Evolutionary conservation across 2,888 invertebrate species (phyloP), one percentile per base, ranked within the genome.

Genomic region (Embidobia sp.): DNA sequence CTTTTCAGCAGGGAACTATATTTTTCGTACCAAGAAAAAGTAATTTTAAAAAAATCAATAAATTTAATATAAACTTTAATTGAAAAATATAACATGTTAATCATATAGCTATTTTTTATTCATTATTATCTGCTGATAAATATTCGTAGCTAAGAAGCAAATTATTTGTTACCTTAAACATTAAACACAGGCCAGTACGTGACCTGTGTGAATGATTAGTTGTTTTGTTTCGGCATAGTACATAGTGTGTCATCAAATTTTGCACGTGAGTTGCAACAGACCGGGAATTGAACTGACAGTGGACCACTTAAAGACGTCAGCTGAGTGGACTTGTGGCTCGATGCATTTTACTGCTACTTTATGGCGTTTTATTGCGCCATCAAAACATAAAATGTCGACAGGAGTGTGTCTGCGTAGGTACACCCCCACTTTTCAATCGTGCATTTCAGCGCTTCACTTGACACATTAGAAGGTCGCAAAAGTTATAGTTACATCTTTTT

Each of bases 291-390:
- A 72, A 73, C 42, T 59, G 78, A 82, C 82, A 79, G 81, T 83
- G 84, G 84, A 86, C 86, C 86, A 87, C 87, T 89, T 88, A 88
- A 88, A 87, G 86, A 88, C 88, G 86, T 88, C 87, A 86, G 85
- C 86, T 84, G 84, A 87, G 86, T 85, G 87, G 89, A 88, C 88
- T 89, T 88, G 89, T 85, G 89, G 88, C 88, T 89, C 88, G 86
- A 89, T 89, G 89, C 88, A 87, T 89, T 89, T 89, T 89, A 89
- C 86, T 86, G 87, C 88, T 88, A 85, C 89, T 89, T 89, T 88
- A 88, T 87, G 88, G 77, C 87, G 85, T 83, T 89, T 89, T 89
- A 89, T 88, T 89, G 88, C 89, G 84, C 88, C 88, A 89, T 89
- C 88, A 88, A 89, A 89, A 86, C 89, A 88, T 89, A 88, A 89